A percentile compares a stretch with the other conserved stretches of the same genome.
Conservation (phyloP, 2,888 invertebrate genomes). For the Pandemis heparana region DNA sequence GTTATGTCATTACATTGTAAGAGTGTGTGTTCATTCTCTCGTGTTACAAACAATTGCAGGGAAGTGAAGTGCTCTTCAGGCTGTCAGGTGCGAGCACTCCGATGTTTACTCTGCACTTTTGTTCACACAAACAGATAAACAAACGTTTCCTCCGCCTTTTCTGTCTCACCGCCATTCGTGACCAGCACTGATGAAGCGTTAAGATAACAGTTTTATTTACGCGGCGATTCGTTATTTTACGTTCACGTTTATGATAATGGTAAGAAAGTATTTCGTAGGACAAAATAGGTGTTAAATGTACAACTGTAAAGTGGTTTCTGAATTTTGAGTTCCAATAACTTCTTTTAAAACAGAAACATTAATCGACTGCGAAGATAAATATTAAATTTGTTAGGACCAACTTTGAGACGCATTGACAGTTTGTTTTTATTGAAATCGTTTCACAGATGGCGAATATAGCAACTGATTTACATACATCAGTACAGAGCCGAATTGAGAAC, state of each 20-base stretch:
- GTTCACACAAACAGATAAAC: slow-evolving; percentile 65
- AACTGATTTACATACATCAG: no score
- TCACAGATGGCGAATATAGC: no score
- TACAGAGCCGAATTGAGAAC: no score
- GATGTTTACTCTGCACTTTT: slow-evolving; percentile 59
- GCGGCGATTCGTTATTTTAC: slow-evolving; percentile 58
- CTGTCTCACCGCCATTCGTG: slow-evolving; percentile 73
- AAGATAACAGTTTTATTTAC: slow-evolving; percentile 76
- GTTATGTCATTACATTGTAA: slow-evolving; percentile 18
- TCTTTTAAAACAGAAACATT: not conserved
- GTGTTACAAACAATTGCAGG: slow-evolving; percentile 41
- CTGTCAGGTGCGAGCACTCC: slow-evolving; percentile 49
- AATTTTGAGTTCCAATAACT: not conserved
- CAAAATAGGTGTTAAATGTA: slow-evolving; percentile 19
- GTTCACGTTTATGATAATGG: slow-evolving; percentile 53
- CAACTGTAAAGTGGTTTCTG: not conserved
- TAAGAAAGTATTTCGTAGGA: slow-evolving; percentile 49
- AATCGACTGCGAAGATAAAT: no score
- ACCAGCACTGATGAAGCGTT: slow-evolving; percentile 71
- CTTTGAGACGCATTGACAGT: no score
- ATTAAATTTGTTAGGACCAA: no score
- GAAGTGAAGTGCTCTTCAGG: slow-evolving; percentile 48
- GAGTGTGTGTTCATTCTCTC: slow-evolving; percentile 38
- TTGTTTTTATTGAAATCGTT: no score
- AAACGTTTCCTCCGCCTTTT: slow-evolving; percentile 64